A percentile compares a stretch with the other conserved stretches of the same genome.
These are phyloP conservation scores for Ichneumon xanthorius DNA, from an alignment of 2,888 invertebrate species.

Conservation along the genomic window DNA sequence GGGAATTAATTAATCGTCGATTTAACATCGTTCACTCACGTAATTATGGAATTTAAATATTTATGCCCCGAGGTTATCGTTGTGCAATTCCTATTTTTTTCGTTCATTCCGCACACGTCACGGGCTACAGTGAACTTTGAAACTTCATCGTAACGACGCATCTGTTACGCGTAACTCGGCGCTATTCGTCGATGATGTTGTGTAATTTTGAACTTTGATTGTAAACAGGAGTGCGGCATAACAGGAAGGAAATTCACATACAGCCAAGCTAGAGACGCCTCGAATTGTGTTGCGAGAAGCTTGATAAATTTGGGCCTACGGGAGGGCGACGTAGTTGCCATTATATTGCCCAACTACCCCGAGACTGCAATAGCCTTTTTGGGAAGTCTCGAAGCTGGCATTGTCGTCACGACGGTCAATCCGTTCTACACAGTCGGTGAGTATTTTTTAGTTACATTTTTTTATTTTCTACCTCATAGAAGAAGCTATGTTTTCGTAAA, in stretches of 20 bases:
- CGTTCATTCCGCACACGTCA: background rate
- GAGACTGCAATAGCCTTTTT: constrained; percentile 90
- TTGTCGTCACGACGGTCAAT: constrained; percentile 90
- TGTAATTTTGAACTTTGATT: constrained; percentile 2
- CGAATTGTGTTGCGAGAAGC: constrained; percentile 89
- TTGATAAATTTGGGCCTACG: constrained; percentile 88
- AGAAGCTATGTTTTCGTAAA: no score
- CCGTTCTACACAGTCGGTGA: constrained; percentile 89
- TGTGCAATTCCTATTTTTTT: background rate
- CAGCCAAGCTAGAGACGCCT: constrained; percentile 88
- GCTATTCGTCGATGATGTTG: background rate
- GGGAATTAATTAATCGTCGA: constrained; percentile 6
- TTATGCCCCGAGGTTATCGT: constrained; percentile 36
- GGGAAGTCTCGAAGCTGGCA: constrained; percentile 90
- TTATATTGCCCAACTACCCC: constrained; percentile 91
- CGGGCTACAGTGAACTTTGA: constrained; percentile 17
- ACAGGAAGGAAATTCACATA: constrained; percentile 91
- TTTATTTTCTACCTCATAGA: no score
- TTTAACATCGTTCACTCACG: constrained; percentile 24
- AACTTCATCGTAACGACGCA: background rate
- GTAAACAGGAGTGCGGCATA: constrained; percentile 89
- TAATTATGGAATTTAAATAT: constrained; percentile 16
- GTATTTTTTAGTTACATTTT: constrained; percentile 37
- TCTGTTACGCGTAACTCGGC: background rate
- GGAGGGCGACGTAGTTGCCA: constrained; percentile 89